These are phyloP conservation scores for Hapalemur alaotrensis DNA, from an alignment of 2,797 vertebrate genomes.

Conservation along the genomic window DNA sequence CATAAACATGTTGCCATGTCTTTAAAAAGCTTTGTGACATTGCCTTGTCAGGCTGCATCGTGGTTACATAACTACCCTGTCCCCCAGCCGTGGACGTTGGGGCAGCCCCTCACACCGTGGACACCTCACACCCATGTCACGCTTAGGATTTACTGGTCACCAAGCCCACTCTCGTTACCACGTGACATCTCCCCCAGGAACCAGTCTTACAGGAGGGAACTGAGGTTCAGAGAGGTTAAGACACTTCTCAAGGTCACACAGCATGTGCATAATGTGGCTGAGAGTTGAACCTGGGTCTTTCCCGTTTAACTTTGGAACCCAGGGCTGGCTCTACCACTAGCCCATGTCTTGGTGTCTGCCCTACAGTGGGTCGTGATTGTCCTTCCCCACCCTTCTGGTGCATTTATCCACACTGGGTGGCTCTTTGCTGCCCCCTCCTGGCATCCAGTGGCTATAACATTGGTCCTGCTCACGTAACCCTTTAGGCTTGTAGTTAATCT, in stretches of 20 bases:
- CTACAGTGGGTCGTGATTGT: rapidly evolving
- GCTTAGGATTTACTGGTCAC: neutral
- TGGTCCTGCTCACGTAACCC: neutral
- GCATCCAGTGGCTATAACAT: neutral
- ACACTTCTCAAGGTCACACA: neutral
- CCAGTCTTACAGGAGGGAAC: neutral
- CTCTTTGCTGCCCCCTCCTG: constrained; percentile 62
- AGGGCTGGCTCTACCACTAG: neutral
- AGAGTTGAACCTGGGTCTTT: neutral
- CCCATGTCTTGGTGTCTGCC: too few relatives aligned
- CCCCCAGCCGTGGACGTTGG: neutral
- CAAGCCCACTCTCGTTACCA: neutral
- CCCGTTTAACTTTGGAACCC: neutral
- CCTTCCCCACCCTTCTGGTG: rapidly evolving
- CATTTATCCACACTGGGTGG: too few relatives aligned
- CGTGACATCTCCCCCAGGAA: neutral
- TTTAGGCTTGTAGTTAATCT: neutral
- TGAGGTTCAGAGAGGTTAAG: neutral
- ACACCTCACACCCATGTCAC: neutral
- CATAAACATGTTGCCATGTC: neutral
- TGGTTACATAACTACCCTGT: neutral
- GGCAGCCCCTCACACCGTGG: neutral
- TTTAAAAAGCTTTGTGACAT: neutral
- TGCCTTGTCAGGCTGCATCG: neutral
- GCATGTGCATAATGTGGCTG: neutral